Evolutionary conservation across 2,888 invertebrate species (phyloP), one percentile per base, ranked within the genome.

Genomic region (Tipula vernalis): DNA sequence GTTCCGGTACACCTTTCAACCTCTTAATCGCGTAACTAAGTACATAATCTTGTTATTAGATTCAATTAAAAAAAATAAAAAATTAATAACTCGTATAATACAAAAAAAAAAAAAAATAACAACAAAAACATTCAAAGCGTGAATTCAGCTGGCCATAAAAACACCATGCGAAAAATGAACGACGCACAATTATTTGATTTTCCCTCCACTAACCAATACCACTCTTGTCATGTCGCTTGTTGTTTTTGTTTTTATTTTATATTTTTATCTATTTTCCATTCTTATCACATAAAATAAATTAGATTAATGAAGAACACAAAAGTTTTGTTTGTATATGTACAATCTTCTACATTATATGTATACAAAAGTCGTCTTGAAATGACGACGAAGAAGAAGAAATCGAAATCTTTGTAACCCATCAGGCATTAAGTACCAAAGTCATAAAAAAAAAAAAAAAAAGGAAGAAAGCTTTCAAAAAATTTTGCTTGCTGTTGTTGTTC

Each of bases 211-310:
- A n/a, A n/a, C n/a, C n/a, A n/a, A 12, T 10, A 13, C 47, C 3
- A 5, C 39, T 6, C 39, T 39, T 39, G 39, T 51, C 10, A 28
- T 71, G 71, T 71, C 28, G 28, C 28, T 28, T 28, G 28, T 28
- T 28, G 28, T 28, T 28, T 28, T 28, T 28, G 28, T 28, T 28
- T 28, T 28, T 28, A 28, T 28, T 28, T 28, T 28, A 28, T 28
- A 71, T 71, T 71, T 71, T 71, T 71, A 71, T 71, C 71, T 71
- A 12, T 28, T 71, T 28, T 71, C 71, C 71, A 71, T 71, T 71
- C 71, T 71, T 71, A 71, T 71, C 71, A 71, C 71, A 71, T 71
- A 71, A 71, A 71, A 71, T 71, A 71, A 71, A 71, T 71, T 71
- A 71, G 71, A 71, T 71, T 71, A 71, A 71, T 71, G 71, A 71